Conservation (phyloP, 1,140 invertebrate species). For the Mylabris phalerata region DNA sequence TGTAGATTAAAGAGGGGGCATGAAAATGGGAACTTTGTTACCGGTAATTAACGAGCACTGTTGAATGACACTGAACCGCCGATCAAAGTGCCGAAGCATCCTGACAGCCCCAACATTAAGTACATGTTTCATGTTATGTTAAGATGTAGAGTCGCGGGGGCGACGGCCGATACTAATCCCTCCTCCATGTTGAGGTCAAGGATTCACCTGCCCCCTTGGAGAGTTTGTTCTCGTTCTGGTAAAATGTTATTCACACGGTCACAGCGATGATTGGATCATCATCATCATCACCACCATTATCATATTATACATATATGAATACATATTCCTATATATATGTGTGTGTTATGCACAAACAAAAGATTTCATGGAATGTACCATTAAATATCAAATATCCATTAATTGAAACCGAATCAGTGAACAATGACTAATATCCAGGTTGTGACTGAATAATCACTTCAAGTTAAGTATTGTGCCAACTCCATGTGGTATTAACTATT, state of each 20-base stretch:
- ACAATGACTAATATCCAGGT: conserved; percentile 8
- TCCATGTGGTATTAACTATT: conserved; percentile 4
- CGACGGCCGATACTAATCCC: conserved; percentile 13
- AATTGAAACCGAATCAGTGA: conserved; percentile 12
- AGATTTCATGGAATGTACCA: too few species aligned
- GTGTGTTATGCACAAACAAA: too few species aligned
- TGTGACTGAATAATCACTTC: conserved; percentile 12
- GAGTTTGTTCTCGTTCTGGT: conserved; percentile 13
- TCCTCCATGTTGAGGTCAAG: conserved; percentile 13
- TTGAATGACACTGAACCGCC: conserved; percentile 13
- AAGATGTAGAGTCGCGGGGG: conserved; percentile 13
- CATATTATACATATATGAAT: too few species aligned
- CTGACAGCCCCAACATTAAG: conserved; percentile 6
- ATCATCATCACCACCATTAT: too few species aligned
- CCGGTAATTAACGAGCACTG: conserved; percentile 16
- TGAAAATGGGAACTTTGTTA: conserved; percentile 3
- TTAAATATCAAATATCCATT: conserved; percentile 6
- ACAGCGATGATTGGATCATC: conserved; percentile 4
- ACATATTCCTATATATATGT: too few species aligned
- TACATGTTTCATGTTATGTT: conserved; percentile 11
- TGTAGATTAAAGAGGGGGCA: not conserved
- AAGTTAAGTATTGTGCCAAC: conserved; percentile 2
- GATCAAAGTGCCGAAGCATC: conserved; percentile 14
- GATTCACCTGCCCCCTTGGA: conserved; percentile 11
- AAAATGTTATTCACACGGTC: conserved; percentile 14